Conservation (phyloP, 2,797 vertebrate genomes). For the Chanos chanos region DNA sequence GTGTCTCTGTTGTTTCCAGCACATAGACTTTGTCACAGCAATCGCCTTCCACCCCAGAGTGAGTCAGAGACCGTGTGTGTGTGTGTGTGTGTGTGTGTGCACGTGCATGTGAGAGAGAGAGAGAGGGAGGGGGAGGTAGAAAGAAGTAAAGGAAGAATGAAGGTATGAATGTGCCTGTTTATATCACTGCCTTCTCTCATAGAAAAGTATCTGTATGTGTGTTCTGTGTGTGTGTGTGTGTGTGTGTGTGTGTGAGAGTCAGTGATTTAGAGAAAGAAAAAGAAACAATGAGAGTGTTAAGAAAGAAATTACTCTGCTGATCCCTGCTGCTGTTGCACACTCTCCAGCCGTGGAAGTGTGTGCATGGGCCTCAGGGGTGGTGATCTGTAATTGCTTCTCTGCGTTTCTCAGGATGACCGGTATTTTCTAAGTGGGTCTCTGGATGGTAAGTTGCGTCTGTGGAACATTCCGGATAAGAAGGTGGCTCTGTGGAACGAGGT, state of each 20-base stretch:
- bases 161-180: not conserved
- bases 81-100: not conserved
- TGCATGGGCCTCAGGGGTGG: not conserved
- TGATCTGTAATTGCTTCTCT: not conserved
- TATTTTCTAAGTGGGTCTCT: constrained; percentile 97
- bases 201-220: not conserved
- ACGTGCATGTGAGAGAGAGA: not conserved
- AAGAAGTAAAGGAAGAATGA: too few relatives aligned
- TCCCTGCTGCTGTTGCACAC: too few relatives aligned
- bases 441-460: constrained; percentile 94
- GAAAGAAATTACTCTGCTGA: too few relatives aligned
- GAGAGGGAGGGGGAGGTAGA: not conserved
- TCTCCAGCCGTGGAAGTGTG: too few relatives aligned
- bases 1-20: constrained; percentile 98
- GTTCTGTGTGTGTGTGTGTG: not conserved
- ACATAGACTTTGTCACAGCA: constrained; percentile 98
- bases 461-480: constrained; percentile 99
- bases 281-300: too few relatives aligned
- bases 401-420: constrained; percentile 81
- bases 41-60: constrained; percentile 98
- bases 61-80: constrained; percentile 50
- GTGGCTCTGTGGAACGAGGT: constrained; percentile 99
- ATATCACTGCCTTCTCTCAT: not conserved
- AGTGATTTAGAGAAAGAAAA: too few relatives aligned
- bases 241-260: not conserved